These are phyloP conservation scores for Ypsolopha scabrella DNA, from an alignment of 2,888 invertebrate species.

Conservation along the genomic window DNA sequence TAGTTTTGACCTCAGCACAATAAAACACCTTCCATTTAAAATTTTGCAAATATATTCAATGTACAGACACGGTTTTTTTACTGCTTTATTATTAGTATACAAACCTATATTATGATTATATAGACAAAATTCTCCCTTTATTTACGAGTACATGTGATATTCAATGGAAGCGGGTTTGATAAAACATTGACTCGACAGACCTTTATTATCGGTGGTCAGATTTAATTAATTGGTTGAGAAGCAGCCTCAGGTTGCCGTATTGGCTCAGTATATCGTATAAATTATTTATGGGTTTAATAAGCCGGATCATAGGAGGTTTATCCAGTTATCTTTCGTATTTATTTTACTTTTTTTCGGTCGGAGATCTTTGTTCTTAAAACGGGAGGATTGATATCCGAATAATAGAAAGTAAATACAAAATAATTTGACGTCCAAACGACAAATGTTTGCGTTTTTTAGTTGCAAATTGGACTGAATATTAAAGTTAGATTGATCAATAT, in stretches of 20 bases:
- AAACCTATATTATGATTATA: too few relatives aligned
- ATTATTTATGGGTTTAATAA: conserved; percentile 7
- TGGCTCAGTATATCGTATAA: conserved; percentile 6
- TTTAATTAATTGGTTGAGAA: not conserved
- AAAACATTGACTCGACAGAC: too few relatives aligned
- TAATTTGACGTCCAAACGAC: not conserved
- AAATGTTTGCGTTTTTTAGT: too few relatives aligned
- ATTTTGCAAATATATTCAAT: too few relatives aligned
- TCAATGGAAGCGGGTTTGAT: too few relatives aligned
- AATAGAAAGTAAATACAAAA: not conserved
- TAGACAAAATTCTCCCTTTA: too few relatives aligned
- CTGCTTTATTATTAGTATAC: too few relatives aligned
- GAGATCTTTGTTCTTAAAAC: not conserved
- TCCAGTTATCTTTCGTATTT: conserved; percentile 5
- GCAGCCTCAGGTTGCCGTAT: conserved; percentile 1
- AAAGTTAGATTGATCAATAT: too few relatives aligned
- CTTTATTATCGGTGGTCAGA: not conserved
- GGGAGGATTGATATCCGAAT: not conserved
- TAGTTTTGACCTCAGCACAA: too few relatives aligned
- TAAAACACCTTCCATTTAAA: too few relatives aligned
- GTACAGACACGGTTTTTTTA: too few relatives aligned
- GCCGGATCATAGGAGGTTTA: conserved; percentile 6
- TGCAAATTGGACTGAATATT: not conserved
- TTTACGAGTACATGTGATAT: too few relatives aligned
- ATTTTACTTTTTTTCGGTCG: conserved; percentile 2